These are phyloP conservation scores for Danio jaintianensis DNA, from an alignment of 2,797 vertebrate species.

Conservation along the genomic window DNA sequence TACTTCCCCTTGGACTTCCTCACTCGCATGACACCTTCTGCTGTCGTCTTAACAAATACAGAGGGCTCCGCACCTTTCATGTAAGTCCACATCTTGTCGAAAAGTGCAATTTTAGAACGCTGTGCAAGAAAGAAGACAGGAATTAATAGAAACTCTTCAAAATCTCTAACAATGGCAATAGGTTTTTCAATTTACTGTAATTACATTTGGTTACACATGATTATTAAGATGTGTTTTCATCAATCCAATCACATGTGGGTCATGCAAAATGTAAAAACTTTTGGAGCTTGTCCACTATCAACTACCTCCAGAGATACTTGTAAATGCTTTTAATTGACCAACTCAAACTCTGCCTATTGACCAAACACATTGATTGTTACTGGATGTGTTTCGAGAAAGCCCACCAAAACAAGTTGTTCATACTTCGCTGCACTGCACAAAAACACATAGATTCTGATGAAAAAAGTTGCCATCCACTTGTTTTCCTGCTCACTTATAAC, in stretches of 20 bases:
- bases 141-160: not conserved
- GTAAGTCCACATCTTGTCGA: slow-evolving; percentile 99
- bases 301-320: not conserved
- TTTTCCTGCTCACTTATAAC: too few species aligned
- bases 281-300: not conserved
- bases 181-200: not conserved
- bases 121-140: slow-evolving; percentile 74
- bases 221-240: not conserved
- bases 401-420: not conserved
- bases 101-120: slow-evolving; percentile 99
- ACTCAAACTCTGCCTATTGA: not conserved
- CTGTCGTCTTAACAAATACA: slow-evolving; percentile 98
- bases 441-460: not conserved
- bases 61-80: slow-evolving; percentile 98
- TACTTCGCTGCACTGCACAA: too few species aligned
- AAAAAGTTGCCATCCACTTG: not conserved
- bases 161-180: not conserved
- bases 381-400: not conserved
- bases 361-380: not conserved
- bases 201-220: not conserved
- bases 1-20: slow-evolving; percentile 99
- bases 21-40: slow-evolving; percentile 95
- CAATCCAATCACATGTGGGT: not conserved
- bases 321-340: not conserved
- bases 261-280: not conserved